phyloP scores from a whole-genome alignment of 1,140 invertebrate species.

The Rhopalosiphum padi region DNA sequence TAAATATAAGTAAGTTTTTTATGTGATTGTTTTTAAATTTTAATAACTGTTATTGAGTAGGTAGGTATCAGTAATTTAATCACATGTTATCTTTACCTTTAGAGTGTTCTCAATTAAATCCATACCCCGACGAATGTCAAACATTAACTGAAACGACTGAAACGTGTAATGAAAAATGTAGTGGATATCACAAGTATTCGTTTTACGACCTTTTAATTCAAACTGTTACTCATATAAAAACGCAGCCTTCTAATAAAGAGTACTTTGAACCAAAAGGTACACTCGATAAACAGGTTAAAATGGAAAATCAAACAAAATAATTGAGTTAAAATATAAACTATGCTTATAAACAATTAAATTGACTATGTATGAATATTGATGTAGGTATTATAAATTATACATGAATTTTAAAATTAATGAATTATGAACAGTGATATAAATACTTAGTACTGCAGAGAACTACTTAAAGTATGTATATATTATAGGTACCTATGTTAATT shows the following conservation, averaged over 20 bases:
- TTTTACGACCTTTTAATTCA: not conserved
- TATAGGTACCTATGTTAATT: no score
- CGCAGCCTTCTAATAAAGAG: not conserved
- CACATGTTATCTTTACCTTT: not conserved
- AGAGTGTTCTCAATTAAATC: not conserved
- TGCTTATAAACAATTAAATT: not conserved
- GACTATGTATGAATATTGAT: not conserved
- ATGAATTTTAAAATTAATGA: no score
- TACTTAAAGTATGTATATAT: no score
- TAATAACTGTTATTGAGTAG: not conserved
- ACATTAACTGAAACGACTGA: not conserved
- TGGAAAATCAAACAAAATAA: not conserved
- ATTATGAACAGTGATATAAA: no score
- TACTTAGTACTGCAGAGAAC: no score
- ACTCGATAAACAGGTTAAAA: not conserved
- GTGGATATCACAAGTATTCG: not conserved
- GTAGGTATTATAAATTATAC: no score
- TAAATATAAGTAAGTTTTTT: no score
- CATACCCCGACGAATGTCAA: not conserved
- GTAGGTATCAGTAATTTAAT: not conserved
- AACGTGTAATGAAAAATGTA: not conserved
- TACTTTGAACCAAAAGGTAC: slow-evolving; percentile 9
- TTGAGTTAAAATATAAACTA: not conserved
- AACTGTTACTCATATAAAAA: not conserved
- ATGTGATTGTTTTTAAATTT: no score